Conservation (phyloP, 2,113 vertebrate genomes). For the Esox niger region DNA sequence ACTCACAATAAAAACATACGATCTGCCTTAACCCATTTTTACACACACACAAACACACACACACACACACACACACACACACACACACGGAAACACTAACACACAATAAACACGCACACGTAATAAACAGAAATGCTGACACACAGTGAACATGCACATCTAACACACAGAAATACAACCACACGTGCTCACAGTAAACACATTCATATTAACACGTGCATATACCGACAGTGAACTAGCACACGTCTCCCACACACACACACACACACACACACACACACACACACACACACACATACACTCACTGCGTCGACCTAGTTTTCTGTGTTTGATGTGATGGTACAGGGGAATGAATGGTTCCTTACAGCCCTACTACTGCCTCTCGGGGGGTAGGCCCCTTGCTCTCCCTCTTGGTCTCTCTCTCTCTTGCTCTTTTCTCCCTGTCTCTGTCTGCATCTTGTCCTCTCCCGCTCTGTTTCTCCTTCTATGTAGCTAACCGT, state of each 20-base stretch:
- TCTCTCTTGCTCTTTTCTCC: conserved; percentile 6
- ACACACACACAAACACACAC: too few species aligned
- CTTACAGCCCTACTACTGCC: not conserved
- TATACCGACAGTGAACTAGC: too few species aligned
- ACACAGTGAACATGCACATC: too few species aligned
- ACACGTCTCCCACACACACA: conserved; percentile 4
- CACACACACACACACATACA: conserved; percentile 31
- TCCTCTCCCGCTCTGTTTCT: conserved; percentile 13
- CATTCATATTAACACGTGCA: too few species aligned
- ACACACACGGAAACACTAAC: too few species aligned
- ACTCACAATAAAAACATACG: too few species aligned
- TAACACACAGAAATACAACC: too few species aligned
- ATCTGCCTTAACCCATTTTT: too few species aligned
- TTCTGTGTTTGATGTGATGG: conserved; percentile 55
- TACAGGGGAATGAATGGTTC: conserved; percentile 15
- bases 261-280: conserved; percentile 1
- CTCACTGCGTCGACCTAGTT: conserved; percentile 55
- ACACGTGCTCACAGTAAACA: too few species aligned
- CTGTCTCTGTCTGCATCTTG: conserved; percentile 24
- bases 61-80: too few species aligned
- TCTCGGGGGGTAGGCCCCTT: conserved; percentile 35
- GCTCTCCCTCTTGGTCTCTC: conserved; percentile 5
- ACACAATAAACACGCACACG: too few species aligned
- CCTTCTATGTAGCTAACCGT: conserved; percentile 13
- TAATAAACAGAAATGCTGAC: too few species aligned